Base-by-base conservation (phyloP, 2,113 vertebrate genomes). In the Vimba vimba region DNA sequence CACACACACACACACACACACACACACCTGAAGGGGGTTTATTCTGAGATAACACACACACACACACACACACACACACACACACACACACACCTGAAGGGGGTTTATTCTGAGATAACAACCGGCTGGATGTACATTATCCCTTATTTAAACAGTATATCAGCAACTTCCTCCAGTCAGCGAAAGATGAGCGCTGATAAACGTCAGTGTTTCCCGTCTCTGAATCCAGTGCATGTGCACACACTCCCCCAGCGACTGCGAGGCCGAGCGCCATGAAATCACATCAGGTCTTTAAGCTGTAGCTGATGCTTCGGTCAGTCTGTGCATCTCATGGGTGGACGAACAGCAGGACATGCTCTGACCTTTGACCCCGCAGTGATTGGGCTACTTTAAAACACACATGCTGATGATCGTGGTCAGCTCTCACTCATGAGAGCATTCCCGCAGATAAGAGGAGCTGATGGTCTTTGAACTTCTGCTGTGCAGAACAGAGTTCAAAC, bases 391-490 rank as follows among this genome's bases (percentile, higher is more conserved):
- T 25, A 12, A 75, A 25, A 39, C 7, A 15, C 6, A 55, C 52
- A 55, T 1, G n/a, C 25, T 52, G 45, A n/a, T 52, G n/a, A 30
- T 30, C 19, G 47, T n/a, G 69, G 39, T 73, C 69, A 73, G 36
- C 69, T 45, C 69, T 52, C 73, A 50, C 57, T 84, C 73, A 59
- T 43, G 33, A 25, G 50, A 59, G 52, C 4, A 68, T 17, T 74
- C 13, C 47, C 30, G 6, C 25, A 86, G 85, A 86, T 86, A 86
- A 86, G 19, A 74, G 0, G 62, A 39, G 27, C 77, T 25, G 71
- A 33, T 36, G 78, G 45, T 81, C 78, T 86, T 86, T 86, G 85
- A 75, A 74, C 85, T 77, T 50, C 66, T 68, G 84, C 47, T 69
- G 60, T 69, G 12, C 39, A 30, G 66, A 74, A 60, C 77, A 81